Evolutionary conservation across 2,888 invertebrate species (phyloP), one percentile per base, ranked within the genome.

Genomic region (Volucella inflata): DNA sequence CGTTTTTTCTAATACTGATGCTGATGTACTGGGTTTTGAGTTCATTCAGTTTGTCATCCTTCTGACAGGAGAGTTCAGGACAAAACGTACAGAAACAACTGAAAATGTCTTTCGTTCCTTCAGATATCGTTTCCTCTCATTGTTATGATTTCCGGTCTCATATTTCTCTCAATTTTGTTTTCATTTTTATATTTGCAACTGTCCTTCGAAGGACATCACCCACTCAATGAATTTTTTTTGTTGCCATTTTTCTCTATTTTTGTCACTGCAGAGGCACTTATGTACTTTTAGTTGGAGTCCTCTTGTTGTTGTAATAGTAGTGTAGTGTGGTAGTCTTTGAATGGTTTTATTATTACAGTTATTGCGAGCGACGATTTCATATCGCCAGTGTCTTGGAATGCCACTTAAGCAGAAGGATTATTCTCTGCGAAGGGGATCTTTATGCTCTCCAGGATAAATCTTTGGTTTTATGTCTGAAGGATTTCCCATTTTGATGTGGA

Each of bases 381-480:
- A 79, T 79, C 48, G 57, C 55, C 75, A 79, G 48, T 83, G 68
- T 70, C 74, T 79, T 40, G 59, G 14, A 75, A 75, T 84, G 83
- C 79, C 83, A 84, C 83, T 84, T 84, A 84, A 84, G 79, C 70
- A 75, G 65, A 84, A 84, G 79, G 79, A 84, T 84, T 84, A 79
- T 84, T 75, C 79, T 46, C 70, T 74, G 38, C 55, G 40, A 65
- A 74, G 65, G 30, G 83, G 72, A 75, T 79, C 59, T 77, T 84
- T 79, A 79, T 70, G 36, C 57, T 74, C 59, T 83, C 68, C 68
- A 62, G 74, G 57, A 84, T 84, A 84, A 75, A 84, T 84, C 83
- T 70, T 65, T 65, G 83, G 83, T 84, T 84, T 84, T 84, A 84
- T 79, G 59, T 30, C 30, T 17, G 36, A 55, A 42, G 78, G 70